Evolutionary conservation across 2,888 invertebrate species (phyloP), one percentile per base, ranked within the genome.

Genomic region (Bhutanitis thaidina): DNA sequence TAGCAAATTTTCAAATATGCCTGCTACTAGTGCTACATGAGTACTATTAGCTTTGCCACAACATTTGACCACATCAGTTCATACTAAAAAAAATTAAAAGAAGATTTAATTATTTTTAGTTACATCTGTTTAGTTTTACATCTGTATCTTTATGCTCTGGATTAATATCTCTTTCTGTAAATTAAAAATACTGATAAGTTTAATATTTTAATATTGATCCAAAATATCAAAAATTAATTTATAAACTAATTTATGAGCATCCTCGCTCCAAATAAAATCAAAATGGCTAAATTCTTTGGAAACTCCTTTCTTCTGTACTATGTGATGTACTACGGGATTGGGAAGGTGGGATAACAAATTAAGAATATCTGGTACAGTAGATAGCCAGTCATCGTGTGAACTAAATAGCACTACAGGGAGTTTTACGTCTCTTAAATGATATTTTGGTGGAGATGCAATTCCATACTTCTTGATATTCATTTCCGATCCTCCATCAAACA

Each of bases 201-300:
- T 8, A 20, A 20, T 5, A 20, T 37, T 38, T 48, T 32, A 49
- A 30, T 14, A 43, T 44, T 60, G 34, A 14, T 59, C 48, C 16
- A 73, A 51, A 20, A 64, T 37, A 14, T 63, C 52, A 4, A 52
- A 38, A 38, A 52, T 37, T 7, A 65, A 15, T 37, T 70, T 40
- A 57, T 61, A 74, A 7, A 75, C 54, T 7, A 69, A 49, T 1
- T 58, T 14, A 1, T 62, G 52, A 1, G 71, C 71, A 1, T 67
- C 56, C n/a, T 62, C 57, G 12, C 63, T 65, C 66, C 69, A 75
- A 20, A 77, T 25, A 52, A 79, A 80, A 55, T 77, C 75, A 3
- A 67, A 65, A 36, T 80, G 79, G 14, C 64, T 64, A 37, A 80
- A 79, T 12, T 63, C 53, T 0, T 52, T 35, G 0, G 32, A 37